Evolutionary conservation across 92 coral and sea anemone species (phyloP), one percentile per base, ranked within the genome.

Genomic region (Pocillopora meandrina): DNA sequence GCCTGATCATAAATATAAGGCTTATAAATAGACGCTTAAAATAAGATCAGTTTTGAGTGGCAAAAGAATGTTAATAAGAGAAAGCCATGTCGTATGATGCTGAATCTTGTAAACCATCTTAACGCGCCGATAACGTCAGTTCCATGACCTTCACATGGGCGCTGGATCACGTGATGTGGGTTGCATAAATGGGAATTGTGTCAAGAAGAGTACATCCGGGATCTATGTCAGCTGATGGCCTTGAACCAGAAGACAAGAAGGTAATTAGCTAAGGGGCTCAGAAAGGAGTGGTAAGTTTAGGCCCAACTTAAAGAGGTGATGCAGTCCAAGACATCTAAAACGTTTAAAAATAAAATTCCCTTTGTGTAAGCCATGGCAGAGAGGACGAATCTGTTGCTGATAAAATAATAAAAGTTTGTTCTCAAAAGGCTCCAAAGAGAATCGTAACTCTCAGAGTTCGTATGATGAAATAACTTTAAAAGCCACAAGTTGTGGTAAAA

Each of bases 211-310:
- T 58, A 35, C n/a, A 23, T 83, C 73, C 80, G 63, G 80, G 80
- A 72, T 62, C 65, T 83, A 52, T 80, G 96, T 90, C 93, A 93
- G 96, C 96, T 93, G 90, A 93, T 82, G 15, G 90, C 94, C 96
- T 93, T 93, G 80, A 64, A 75, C 82, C 89, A 73, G 85, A 79
- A 86, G 72, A 93, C 82, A 64, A 62, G 31, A 90, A 63, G 69
- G 85, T 82, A 87, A 65, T 62, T 59, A 78, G 74, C 61, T 89
- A 75, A 79, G 86, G 74, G 34, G 58, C 8, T 47, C 66, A 57
- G 31, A 3, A 1, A 18, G 26, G 68, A 70, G 78, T 56, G 52
- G 78, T n/a, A 26, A 60, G 62, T 49, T 82, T 65, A 60, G 81
- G 85, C 88, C 88, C 83, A 84, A 82, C 87, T 88, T 78, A 68